Percentiles rank a stretch among this genome's conserved stretches.
Conservation (phyloP, 1,140 invertebrate species). For the Pygmarrhopalites habei region DNA sequence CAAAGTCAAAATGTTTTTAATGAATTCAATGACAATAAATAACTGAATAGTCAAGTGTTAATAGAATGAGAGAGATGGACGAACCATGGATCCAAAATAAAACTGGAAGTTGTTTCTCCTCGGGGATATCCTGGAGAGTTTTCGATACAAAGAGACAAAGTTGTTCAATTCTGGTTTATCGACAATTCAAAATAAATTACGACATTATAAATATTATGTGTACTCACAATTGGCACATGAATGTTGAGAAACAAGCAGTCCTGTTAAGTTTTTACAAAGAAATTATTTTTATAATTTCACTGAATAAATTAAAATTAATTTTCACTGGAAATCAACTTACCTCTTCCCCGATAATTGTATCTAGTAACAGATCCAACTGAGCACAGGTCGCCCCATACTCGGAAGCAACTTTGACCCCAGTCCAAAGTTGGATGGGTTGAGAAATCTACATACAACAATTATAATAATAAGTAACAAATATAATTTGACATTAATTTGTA, state of each 20-base stretch:
- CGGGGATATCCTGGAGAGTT: neutral
- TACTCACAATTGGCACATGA: neutral
- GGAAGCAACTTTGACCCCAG: neutral
- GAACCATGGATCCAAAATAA: neutral
- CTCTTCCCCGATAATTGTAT: neutral
- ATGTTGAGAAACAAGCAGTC: slow-evolving; percentile 6
- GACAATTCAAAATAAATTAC: too few species aligned
- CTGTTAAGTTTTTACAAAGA: neutral
- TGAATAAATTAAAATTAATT: too few species aligned
- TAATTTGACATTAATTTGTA: too few species aligned
- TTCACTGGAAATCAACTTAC: neutral
- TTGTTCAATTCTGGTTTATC: too few species aligned
- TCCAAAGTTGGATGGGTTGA: neutral
- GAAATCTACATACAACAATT: neutral
- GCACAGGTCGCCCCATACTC: neutral
- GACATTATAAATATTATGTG: neutral
- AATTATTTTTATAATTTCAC: too few species aligned
- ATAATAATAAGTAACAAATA: too few species aligned
- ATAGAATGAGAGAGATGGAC: too few species aligned
- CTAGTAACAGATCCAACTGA: neutral
- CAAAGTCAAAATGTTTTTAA: too few species aligned
- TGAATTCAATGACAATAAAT: too few species aligned
- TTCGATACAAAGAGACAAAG: too few species aligned
- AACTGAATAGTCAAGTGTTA: too few species aligned
- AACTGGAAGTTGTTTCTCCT: neutral